Evolutionary conservation across 2,113 vertebrate genomes (phyloP).

Genomic region (Hassar affinis): DNA sequence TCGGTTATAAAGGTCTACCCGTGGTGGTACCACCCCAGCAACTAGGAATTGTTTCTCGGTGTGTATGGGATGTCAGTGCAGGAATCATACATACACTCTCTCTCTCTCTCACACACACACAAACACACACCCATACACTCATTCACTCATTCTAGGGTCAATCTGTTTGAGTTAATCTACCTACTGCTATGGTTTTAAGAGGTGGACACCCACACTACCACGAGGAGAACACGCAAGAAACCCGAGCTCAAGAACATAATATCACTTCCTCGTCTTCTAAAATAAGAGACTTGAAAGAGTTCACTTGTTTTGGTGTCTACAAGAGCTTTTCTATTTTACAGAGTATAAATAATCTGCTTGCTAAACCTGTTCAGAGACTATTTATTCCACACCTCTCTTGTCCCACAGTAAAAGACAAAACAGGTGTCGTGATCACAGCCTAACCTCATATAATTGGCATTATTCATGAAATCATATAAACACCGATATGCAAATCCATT

Average conservation of each 20-base stretch:
- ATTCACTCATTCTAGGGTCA: neutral
- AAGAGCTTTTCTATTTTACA: neutral
- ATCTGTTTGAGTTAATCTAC: neutral
- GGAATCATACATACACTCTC: neutral
- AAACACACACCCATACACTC: neutral
- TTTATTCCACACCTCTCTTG: conserved; percentile 16
- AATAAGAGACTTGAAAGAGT: neutral
- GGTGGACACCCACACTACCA: neutral
- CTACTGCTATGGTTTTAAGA: neutral
- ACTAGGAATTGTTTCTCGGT: neutral
- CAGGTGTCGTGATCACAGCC: neutral
- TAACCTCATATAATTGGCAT: neutral
- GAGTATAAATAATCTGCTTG: neutral
- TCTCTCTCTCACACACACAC: no score
- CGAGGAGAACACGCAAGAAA: neutral
- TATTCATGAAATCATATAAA: neutral
- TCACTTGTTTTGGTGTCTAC: neutral
- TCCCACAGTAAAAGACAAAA: neutral
- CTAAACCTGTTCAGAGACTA: conserved; percentile 32
- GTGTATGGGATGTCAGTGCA: neutral
- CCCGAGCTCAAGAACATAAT: neutral
- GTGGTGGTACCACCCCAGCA: neutral
- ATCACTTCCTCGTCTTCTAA: neutral
- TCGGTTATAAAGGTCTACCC: neutral
- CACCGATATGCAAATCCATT: neutral